These are phyloP conservation scores for Hyperoplus immaculatus DNA, from an alignment of 2,797 vertebrate genomes.

Conservation along the genomic window DNA sequence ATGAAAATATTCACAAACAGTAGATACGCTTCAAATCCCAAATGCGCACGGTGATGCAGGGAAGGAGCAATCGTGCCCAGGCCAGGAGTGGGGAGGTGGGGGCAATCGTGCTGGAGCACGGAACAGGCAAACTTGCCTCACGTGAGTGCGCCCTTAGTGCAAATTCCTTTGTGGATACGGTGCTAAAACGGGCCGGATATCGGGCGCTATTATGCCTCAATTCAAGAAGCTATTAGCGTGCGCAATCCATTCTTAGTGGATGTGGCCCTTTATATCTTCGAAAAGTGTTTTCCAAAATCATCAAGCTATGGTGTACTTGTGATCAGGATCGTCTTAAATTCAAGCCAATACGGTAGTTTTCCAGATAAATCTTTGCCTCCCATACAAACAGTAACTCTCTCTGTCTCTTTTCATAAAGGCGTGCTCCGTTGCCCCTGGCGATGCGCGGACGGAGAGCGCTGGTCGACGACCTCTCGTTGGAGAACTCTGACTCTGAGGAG, in stretches of 20 bases:
- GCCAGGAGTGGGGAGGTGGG: too few relatives aligned
- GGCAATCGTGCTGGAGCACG: too few relatives aligned
- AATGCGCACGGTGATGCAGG: too few relatives aligned
- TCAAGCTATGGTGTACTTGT: background rate
- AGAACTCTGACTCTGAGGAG: conserved; percentile 92
- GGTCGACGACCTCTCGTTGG: conserved; percentile 91
- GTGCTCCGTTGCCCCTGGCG: conserved; percentile 83
- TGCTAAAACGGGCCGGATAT: too few relatives aligned
- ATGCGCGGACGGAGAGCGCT: conserved; percentile 88
- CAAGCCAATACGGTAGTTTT: background rate
- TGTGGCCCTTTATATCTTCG: background rate
- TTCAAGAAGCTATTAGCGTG: too few relatives aligned
- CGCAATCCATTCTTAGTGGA: background rate
- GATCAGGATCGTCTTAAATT: background rate
- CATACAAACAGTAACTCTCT: conserved; percentile 3
- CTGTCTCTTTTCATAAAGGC: conserved; percentile 65
- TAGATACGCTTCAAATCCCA: too few relatives aligned
- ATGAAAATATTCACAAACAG: too few relatives aligned
- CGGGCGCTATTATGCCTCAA: too few relatives aligned
- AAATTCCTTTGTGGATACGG: too few relatives aligned
- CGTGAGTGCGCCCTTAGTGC: too few relatives aligned
- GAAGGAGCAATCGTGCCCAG: too few relatives aligned
- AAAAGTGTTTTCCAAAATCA: background rate
- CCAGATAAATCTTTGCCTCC: background rate
- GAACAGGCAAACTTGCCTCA: too few relatives aligned